Percentiles rank a stretch among this genome's conserved stretches.
Evolutionary conservation across 2,113 vertebrate genomes (phyloP).

Genomic region (Myotis lucifugus): DNA sequence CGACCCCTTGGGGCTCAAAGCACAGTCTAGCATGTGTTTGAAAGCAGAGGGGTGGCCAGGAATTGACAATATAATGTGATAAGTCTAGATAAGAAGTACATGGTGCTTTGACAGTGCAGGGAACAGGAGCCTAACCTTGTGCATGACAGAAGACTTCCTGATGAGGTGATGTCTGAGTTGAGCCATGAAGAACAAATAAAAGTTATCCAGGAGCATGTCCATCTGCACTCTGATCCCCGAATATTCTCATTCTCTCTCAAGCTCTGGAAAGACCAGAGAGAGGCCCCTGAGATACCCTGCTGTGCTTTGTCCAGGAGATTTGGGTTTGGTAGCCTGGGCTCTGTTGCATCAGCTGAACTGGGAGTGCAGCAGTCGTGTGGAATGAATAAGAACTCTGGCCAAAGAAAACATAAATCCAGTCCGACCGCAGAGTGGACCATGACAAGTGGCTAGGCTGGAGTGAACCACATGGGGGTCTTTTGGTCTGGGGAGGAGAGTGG

Average conservation of each 20-base stretch:
- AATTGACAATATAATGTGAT: not conserved
- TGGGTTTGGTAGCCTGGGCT: not conserved
- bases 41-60: not conserved
- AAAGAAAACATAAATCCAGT: not conserved
- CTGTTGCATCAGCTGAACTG: not conserved
- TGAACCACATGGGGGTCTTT: not conserved
- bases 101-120: not conserved
- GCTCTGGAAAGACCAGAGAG: not conserved
- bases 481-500: no score
- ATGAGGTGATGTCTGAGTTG: constrained; percentile 21
- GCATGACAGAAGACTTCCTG: not conserved
- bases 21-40: not conserved
- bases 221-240: not conserved
- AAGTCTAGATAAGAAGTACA: not conserved
- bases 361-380: not conserved
- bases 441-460: no score
- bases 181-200: not conserved
- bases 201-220: not conserved
- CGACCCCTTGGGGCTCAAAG: not conserved
- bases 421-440: not conserved
- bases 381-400: not conserved
- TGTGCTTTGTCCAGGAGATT: not conserved
- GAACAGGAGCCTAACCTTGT: not conserved
- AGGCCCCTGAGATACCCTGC: not conserved
- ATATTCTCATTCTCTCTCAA: not conserved